phyloP scores from a whole-genome alignment of 2,888 invertebrate genomes.

The Protophormia terraenovae region DNA sequence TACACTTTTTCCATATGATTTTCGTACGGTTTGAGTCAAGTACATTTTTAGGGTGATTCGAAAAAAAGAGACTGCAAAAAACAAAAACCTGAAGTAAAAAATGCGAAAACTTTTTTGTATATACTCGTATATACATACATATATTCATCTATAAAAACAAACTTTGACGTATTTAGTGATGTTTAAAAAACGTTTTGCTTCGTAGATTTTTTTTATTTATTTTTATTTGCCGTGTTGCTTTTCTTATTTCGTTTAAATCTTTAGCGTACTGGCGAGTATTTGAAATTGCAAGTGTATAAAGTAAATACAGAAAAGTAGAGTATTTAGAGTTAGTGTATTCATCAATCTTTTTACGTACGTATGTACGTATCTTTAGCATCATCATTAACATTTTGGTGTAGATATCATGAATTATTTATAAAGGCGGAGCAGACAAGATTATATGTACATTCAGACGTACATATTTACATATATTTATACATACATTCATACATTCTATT shows the following conservation, averaged over 20 bases:
- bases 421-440: constrained; percentile 81
- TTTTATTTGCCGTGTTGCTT: constrained; percentile 4
- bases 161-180: constrained; percentile 67
- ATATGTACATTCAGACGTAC: constrained; percentile 27
- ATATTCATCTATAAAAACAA: constrained; percentile 17
- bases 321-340: constrained; percentile 28
- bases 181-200: constrained; percentile 67
- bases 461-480: neutral
- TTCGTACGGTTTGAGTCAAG: constrained; percentile 26
- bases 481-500: neutral
- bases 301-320: constrained; percentile 40
- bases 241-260: neutral
- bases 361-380: constrained; percentile 73
- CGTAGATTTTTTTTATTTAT: constrained; percentile 45
- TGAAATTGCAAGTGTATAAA: constrained; percentile 55
- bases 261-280: neutral
- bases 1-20: neutral
- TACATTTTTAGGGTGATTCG: constrained; percentile 36
- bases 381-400: constrained; percentile 66
- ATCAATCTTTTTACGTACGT: constrained; percentile 25
- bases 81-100: constrained; percentile 25
- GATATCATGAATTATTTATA: constrained; percentile 81
- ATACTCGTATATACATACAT: too few relatives aligned
- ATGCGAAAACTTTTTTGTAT: constrained; percentile 40
- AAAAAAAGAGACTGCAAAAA: constrained; percentile 8